phyloP scores from a whole-genome alignment of 2,797 vertebrate genomes.

The Sebastes paucispinis region DNA sequence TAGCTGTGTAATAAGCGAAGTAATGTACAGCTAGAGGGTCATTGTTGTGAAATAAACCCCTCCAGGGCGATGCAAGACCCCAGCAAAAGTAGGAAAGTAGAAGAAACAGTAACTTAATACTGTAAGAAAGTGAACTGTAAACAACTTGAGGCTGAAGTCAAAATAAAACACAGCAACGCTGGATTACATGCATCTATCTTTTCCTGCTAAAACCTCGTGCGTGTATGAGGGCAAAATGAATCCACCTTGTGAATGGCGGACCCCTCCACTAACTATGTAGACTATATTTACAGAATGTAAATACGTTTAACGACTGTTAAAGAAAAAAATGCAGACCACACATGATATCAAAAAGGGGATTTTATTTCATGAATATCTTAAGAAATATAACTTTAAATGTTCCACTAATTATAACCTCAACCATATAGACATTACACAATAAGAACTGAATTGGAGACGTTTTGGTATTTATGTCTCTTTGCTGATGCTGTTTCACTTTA shows the following conservation, averaged over 20 bases:
- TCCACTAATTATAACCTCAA: neutral
- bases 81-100: neutral
- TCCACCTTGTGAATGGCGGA: neutral
- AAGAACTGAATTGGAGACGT: neutral
- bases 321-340: neutral
- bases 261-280: neutral
- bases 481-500: slow-evolving; percentile 68
- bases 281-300: neutral
- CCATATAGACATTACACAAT: neutral
- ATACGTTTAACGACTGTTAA: neutral
- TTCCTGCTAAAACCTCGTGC: neutral
- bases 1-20: accelerated
- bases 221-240: neutral
- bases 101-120: neutral
- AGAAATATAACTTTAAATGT: neutral
- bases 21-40: no score
- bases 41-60: no score
- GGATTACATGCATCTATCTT: neutral
- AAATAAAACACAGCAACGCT: neutral
- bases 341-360: neutral
- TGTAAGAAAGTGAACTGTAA: neutral
- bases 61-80: no score
- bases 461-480: slow-evolving; percentile 9
- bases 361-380: neutral
- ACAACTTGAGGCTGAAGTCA: neutral